Evolutionary conservation across 2,888 invertebrate genomes (phyloP), one percentile per base, ranked within the genome.

Genomic region (Lacanobia oleracea): DNA sequence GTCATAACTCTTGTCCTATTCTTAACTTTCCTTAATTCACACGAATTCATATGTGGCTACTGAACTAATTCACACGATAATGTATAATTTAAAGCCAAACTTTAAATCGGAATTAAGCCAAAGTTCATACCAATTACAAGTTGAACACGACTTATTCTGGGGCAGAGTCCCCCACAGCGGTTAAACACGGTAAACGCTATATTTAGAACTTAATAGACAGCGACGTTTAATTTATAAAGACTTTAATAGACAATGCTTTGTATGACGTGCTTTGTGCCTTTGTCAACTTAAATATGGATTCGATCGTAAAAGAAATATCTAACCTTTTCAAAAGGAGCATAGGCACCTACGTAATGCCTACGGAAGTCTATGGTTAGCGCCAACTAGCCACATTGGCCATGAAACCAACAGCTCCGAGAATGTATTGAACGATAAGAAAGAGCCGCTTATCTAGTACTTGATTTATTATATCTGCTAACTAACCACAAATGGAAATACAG

Each of bases 381-480:
- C 37, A 63, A 60, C 45, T 12, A 56, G 40, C 33, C 16, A 56
- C 27, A 40, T 60, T 82, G 83, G 16, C 83, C 72, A n/a, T 79
- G 79, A 79, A 82, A 82, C 43, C 62, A 70, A 69, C 50, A 23
- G 56, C 27, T 27, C 43, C 14, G 12, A 79, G 37, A 79, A 67
- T 67, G 43, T 50, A 57, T 72, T 72, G 53, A 60, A 72, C 63
- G 56, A 62, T 65, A 73, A 65, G 79, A 64, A 72, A 67, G 37
- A 65, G 61, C 57, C 18, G 40, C 60, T 67, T 79, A 82, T 82
- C 79, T 71, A 64, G 72, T 40, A 50, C 59, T 53, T 82, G 73
- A 82, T 72, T 78, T 78, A 82, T 67, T 60, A 56, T 60, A 82
- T 66, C 51, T 60, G 40, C 45, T 63, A 43, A 27, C 50, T 37